A percentile compares a stretch with the other conserved stretches of the same genome.
These are phyloP conservation scores for Listronotus bonariensis DNA, from an alignment of 1,140 invertebrate genomes.

Conservation along the genomic window DNA sequence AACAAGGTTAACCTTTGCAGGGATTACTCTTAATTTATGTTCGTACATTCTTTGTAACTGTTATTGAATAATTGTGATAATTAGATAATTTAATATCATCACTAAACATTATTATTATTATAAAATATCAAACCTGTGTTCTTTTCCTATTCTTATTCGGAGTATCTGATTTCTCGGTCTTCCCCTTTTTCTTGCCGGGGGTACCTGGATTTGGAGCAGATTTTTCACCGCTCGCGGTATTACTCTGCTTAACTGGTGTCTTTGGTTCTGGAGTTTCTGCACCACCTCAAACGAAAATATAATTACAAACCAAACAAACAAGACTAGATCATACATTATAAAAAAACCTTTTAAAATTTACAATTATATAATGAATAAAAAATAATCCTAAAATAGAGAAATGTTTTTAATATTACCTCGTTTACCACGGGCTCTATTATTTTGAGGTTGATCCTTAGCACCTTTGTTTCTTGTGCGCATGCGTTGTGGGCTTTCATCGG, in stretches of 20 bases:
- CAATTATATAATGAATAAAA: no score
- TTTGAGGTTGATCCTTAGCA: constrained; percentile 69
- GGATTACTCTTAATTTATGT: no score
- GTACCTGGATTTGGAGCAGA: constrained; percentile 38
- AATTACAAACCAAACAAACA: neutral
- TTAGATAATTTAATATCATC: no score
- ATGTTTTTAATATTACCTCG: constrained; percentile 43
- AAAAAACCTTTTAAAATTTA: no score
- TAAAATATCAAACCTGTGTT: constrained; percentile 58
- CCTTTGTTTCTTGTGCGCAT: constrained; percentile 86
- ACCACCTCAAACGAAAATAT: constrained; percentile 57
- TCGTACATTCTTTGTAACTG: no score
- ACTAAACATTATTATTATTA: no score
- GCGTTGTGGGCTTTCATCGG: constrained; percentile 80
- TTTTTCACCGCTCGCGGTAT: constrained; percentile 57
- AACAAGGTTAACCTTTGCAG: no score
- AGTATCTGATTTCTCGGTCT: constrained; percentile 60
- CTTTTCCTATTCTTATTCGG: constrained; percentile 77
- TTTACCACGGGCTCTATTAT: constrained; percentile 56
- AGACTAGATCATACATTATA: neutral
- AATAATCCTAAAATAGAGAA: neutral
- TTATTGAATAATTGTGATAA: no score
- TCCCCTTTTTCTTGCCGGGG: constrained; percentile 56
- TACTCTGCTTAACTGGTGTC: constrained; percentile 57
- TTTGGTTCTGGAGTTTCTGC: constrained; percentile 75